phyloP scores from a whole-genome alignment of 2,888 invertebrate species.

The Tetrapedia diversipes region DNA sequence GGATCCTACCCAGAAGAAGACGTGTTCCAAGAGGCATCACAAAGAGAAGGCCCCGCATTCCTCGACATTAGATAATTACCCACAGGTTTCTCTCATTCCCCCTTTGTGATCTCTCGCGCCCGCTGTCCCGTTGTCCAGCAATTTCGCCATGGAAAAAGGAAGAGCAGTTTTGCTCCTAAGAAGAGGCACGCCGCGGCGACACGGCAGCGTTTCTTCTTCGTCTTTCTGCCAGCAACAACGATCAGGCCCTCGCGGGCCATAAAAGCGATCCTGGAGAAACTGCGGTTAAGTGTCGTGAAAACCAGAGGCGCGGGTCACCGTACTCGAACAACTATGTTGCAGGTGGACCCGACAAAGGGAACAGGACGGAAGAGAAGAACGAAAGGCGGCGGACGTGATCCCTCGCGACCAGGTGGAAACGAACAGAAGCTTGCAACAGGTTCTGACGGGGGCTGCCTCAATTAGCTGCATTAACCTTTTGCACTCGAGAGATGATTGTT shows the following conservation, averaged over 20 bases:
- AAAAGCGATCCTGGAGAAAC: conserved; percentile 54
- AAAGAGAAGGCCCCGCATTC: conserved; percentile 43
- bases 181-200: conserved; percentile 28
- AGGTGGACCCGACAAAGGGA: background rate
- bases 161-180: conserved; percentile 16
- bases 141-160: conserved; percentile 53
- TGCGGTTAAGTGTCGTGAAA: conserved; percentile 28
- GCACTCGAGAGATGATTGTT: too few species aligned
- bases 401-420: conserved; percentile 21
- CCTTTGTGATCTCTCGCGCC: background rate
- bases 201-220: conserved; percentile 57
- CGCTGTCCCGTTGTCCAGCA: conserved; percentile 16
- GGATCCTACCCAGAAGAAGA: conserved; percentile 57
- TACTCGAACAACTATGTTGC: conserved; percentile 2
- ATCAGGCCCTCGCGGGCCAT: conserved; percentile 35
- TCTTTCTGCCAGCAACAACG: conserved; percentile 45
- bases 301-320: conserved; percentile 7
- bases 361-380: background rate
- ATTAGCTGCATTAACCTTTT: conserved; percentile 19
- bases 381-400: conserved; percentile 3
- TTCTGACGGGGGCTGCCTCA: background rate
- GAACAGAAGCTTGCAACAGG: background rate
- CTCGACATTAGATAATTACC: conserved; percentile 63
- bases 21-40: conserved; percentile 62
- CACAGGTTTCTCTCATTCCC: conserved; percentile 6